Evolutionary conservation across 2,797 vertebrate genomes (phyloP).

Genomic region (Onychomys arenicola): DNA sequence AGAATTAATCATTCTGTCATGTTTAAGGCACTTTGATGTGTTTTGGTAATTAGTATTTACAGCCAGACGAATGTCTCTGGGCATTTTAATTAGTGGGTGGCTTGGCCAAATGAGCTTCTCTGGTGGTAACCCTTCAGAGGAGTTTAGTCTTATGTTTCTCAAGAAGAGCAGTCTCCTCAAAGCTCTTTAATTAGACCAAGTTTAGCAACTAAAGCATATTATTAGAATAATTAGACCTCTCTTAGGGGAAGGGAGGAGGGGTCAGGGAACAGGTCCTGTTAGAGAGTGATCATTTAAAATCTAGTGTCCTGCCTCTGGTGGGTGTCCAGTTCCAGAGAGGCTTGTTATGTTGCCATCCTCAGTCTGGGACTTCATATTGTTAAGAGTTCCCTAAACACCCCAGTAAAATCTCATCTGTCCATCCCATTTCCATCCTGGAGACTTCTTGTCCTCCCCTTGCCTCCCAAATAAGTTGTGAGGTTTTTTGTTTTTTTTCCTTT

Average conservation of each 20-base stretch:
- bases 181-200: slow-evolving; percentile 78
- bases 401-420: not conserved
- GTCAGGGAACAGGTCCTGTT: slow-evolving; percentile 44
- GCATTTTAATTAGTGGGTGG: slow-evolving; percentile 87
- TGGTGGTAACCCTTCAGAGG: slow-evolving; percentile 83
- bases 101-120: slow-evolving; percentile 83
- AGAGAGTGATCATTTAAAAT: not conserved
- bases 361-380: slow-evolving; percentile 29
- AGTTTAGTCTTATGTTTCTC: slow-evolving; percentile 82
- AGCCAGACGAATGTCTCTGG: slow-evolving; percentile 83
- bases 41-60: slow-evolving; percentile 87
- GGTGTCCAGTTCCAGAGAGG: not conserved
- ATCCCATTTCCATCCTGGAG: not conserved
- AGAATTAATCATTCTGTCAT: slow-evolving; percentile 81
- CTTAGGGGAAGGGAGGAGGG: slow-evolving; percentile 57
- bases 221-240: slow-evolving; percentile 77
- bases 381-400: slow-evolving; percentile 6
- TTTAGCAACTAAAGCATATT: slow-evolving; percentile 68
- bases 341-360: not conserved
- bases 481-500: too few relatives aligned
- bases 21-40: slow-evolving; percentile 84
- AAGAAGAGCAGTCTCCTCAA: slow-evolving; percentile 68
- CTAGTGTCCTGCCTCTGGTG: slow-evolving; percentile 1
- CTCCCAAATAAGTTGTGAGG: not conserved
- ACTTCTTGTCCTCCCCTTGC: not conserved